Evolutionary conservation across 2,797 vertebrate genomes (phyloP).

Genomic region (Australoheros facetus): DNA sequence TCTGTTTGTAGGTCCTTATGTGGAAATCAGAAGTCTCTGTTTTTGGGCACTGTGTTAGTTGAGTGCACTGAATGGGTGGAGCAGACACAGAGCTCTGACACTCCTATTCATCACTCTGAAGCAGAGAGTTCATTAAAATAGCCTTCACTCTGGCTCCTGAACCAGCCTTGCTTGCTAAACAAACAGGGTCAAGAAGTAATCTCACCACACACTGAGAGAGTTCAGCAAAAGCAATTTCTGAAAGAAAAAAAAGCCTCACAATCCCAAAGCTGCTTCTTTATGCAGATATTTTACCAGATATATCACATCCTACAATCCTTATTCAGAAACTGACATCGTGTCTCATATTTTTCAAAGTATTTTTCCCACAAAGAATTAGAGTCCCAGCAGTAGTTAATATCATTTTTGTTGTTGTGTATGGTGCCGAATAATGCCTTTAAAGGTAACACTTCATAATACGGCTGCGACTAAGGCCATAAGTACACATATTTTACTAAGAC

Average conservation of each 20-base stretch:
- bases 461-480: too few relatives aligned
- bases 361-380: background rate
- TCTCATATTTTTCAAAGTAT: background rate
- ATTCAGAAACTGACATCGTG: background rate
- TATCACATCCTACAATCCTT: background rate
- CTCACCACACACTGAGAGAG: conserved; percentile 21
- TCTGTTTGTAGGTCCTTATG: conserved; percentile 4
- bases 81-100: conserved; percentile 61
- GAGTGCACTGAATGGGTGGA: conserved; percentile 61
- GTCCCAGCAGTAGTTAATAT: background rate
- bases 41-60: conserved; percentile 37
- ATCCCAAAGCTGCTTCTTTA: background rate
- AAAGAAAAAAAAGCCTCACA: background rate
- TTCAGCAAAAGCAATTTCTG: conserved; percentile 1
- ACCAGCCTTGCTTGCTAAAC: conserved; percentile 46
- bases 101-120: conserved; percentile 74
- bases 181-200: conserved; percentile 58
- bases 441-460: too few relatives aligned
- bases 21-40: conserved; percentile 25
- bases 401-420: background rate
- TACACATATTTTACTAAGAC: too few relatives aligned
- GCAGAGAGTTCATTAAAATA: conserved; percentile 77
- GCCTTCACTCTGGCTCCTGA: conserved; percentile 62
- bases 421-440: too few relatives aligned
- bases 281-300: background rate